A percentile compares a stretch with the other conserved stretches of the same genome.
These are phyloP conservation scores for Eilema depressum DNA, from an alignment of 2,888 invertebrate genomes.

Conservation along the genomic window DNA sequence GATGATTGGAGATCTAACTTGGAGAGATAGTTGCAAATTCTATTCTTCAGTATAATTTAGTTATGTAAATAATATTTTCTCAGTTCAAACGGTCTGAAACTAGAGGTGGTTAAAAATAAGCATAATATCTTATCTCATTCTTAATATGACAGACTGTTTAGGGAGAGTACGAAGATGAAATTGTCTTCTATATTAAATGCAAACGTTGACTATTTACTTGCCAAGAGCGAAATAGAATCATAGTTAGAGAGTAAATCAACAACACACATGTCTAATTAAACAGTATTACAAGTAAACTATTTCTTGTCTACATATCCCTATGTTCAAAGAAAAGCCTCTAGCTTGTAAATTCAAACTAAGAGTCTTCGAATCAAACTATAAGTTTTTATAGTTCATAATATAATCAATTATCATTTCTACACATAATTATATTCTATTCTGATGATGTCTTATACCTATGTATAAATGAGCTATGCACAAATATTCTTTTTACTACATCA, in stretches of 20 bases:
- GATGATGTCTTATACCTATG: too few species aligned
- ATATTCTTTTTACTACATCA: too few species aligned
- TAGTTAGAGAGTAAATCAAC: neutral
- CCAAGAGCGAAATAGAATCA: slow-evolving; percentile 2
- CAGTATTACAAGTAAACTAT: neutral
- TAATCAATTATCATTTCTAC: too few species aligned
- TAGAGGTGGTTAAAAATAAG: neutral
- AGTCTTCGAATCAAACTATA: neutral
- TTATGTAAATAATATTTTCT: too few species aligned
- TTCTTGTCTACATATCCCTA: neutral
- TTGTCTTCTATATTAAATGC: neutral
- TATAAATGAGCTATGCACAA: too few species aligned
- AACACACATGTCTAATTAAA: neutral
- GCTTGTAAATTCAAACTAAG: neutral
- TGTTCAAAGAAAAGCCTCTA: neutral
- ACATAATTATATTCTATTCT: too few species aligned
- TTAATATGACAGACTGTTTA: neutral
- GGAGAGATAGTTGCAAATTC: too few species aligned
- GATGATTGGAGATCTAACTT: too few species aligned
- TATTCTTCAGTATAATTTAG: too few species aligned
- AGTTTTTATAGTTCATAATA: neutral
- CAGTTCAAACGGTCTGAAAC: neutral
- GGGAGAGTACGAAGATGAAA: neutral
- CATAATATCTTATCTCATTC: neutral
- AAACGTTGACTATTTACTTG: neutral